Evolutionary conservation across 2,888 invertebrate genomes (phyloP), one percentile per base, ranked within the genome.

Genomic region (Drosophila ezoana): DNA sequence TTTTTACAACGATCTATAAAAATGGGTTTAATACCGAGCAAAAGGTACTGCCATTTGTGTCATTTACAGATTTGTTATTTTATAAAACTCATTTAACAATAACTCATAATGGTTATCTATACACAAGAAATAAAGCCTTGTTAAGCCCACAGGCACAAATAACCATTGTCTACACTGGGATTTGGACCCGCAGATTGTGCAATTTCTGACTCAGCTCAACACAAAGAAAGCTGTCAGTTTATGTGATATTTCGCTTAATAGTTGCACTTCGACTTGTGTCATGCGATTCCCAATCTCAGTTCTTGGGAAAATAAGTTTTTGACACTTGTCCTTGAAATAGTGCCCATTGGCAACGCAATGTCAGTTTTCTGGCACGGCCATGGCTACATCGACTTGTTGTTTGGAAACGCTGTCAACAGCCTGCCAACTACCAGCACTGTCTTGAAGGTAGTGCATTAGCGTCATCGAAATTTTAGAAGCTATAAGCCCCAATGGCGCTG

Each of bases 361-460:
- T 10, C 41, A 28, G 13, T n/a, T 37, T 14, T 13, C 6, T 6
- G 3, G 40, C 23, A n/a, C 14, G 16, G 11, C 23, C 16, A n/a
- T 18, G 28, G n/a, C 51, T 35, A 6, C 20, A 51, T 41, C 35
- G 48, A 43, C 41, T 59, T 72, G 58, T 57, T 68, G 44, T 47
- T 59, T 37, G 14, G 8, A 16, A 18, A 41, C 20, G 18, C 68
- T 77, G 63, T 76, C 76, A 76, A 47, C 71, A 20, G 47, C 33
- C 38, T 58, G 57, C 35, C 53, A 68, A 68, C 41, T 60, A 47
- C 38, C 18, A 40, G 44, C 35, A 38, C 13, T 53, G 32, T 41
- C 47, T 16, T 45, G 28, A 49, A 53, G 66, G 57, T 41, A 43
- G 37, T 61, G 76, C 73, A 72, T 76, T 76, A 72, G 60, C 49